Evolutionary conservation across 2,888 invertebrate species (phyloP), one percentile per base, ranked within the genome.

Genomic region (Gasteruption jaculator): DNA sequence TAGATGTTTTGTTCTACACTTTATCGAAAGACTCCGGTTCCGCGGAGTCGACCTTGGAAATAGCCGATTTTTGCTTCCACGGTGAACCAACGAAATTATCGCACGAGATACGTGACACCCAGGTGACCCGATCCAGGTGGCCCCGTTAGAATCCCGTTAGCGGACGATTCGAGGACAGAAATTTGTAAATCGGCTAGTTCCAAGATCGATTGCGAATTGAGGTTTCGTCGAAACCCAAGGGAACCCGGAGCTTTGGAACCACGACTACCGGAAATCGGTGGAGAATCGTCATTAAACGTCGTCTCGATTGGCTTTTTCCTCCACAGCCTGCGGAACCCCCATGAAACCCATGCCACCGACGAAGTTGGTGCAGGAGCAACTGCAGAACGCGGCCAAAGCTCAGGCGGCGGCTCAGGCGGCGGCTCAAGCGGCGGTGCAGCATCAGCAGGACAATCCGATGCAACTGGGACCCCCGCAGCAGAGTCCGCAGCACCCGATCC

Each of bases 261-360:
- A 46, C 37, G 39, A 37, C 15, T 12, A 10, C 29, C 16, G 22
- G 38, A 18, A 39, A 10, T 7, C 4, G 30, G 27, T 22, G 12
- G 12, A 4, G 6, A 11, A 31, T 7, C 5, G n/a, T 24, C 33
- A 29, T 29, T 27, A 14, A 45, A 25, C 26, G 16, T 31, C 37
- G 30, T 43, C 6, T 41, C 40, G 40, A 8, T 27, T 20, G 38
- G n/a, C n/a, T n/a, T 24, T 45, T 58, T 49, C 54, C 41, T 57
- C 73, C 72, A 39, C 74, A 73, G 83, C 80, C 53, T 82, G 83
- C 38, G 70, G 70, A 46, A 71, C 71, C 3, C 71, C 71, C 72
- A 82, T 74, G 75, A 86, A 80, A 57, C 86, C 87, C 36, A 83
- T 88, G 82, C 84, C 85, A 35, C 84, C 86, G 20, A 82, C 83